Percentiles rank a stretch among this genome's conserved stretches.
Conservation (phyloP, 1,140 invertebrate genomes). For the Bicyclus anynana region DNA sequence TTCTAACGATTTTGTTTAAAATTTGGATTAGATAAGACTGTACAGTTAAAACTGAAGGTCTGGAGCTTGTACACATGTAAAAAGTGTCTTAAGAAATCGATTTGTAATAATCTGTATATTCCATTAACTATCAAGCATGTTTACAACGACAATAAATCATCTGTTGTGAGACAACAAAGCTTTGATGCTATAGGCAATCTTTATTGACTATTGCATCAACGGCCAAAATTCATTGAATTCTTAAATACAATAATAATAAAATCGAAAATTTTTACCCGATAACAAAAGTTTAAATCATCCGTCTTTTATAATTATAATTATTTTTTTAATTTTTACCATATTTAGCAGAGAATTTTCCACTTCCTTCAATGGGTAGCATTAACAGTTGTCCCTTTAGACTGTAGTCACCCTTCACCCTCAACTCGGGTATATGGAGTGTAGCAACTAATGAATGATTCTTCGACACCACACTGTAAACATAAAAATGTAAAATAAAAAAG, state of each 20-base stretch:
- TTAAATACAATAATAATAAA: not conserved
- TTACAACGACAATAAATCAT: not conserved
- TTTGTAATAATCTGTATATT: too few relatives aligned
- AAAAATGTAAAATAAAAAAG: not conserved
- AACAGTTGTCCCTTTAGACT: slow-evolving; percentile 64
- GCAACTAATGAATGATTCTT: slow-evolving; percentile 51
- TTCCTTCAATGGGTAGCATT: slow-evolving; percentile 66
- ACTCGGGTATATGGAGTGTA: slow-evolving; percentile 60
- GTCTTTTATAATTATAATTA: slow-evolving; percentile 5
- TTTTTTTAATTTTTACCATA: slow-evolving; percentile 40
- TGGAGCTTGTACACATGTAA: too few relatives aligned
- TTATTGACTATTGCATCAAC: not conserved
- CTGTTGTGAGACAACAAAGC: not conserved
- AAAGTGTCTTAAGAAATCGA: too few relatives aligned
- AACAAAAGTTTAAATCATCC: not conserved
- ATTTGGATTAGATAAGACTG: too few relatives aligned
- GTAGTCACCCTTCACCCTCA: slow-evolving; percentile 71
- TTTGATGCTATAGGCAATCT: not conserved
- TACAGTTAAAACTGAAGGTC: too few relatives aligned
- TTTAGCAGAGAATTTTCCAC: slow-evolving; percentile 57
- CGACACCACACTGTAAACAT: slow-evolving; percentile 47
- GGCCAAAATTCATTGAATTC: not conserved
- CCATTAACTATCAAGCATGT: not conserved
- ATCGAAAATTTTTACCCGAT: not conserved
- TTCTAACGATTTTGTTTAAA: too few relatives aligned